Base-by-base conservation (phyloP, 1,140 invertebrate species). In the Drosophila sucinea region DNA sequence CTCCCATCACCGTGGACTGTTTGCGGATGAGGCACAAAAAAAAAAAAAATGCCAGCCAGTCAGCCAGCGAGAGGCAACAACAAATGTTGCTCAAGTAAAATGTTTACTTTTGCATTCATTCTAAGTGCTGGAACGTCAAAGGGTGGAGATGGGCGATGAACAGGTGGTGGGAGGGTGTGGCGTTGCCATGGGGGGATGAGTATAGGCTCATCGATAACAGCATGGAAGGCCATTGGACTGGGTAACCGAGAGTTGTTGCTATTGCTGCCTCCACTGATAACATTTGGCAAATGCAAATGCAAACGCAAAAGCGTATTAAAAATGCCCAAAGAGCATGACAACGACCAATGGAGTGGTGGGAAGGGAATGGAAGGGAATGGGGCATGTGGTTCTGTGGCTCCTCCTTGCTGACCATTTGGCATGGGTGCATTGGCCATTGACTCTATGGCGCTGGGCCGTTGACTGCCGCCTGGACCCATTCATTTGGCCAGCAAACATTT, bases 401-500 rank as follows among this genome's bases (percentile, higher is more conserved):
- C 44, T 51, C 44, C 44, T 27, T 66, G 17, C 17, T 61, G 73
- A 62, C 57, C 67, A 77, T 64, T 71, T 38, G 83, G 81, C 64
- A 38, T 70, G 73, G 60, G 77, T 80, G 71, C 77, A 80, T 75
- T 79, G 71, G 41, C 66, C 77, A 67, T 77, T 76, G 73, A 68
- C 44, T 38, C 10, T 38, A 11, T 44, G 65, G 33, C 33, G 44
- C 60, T 47, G 67, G 56, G 56, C 67, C 61, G 65, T 73, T 81
- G 71, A 80, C 73, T 73, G 73, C 65, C 62, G 70, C 73, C 5
- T 41, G 60, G 35, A 61, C 60, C 58, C 62, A 90, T 90, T 89
- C 85, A 85, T 89, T 89, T 90, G 85, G 81, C 70, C 62, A 64
- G 81, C 84, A 89, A 89, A 89, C 84, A 89, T 89, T 89, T 89